Percentiles rank a stretch among this genome's conserved stretches.
phyloP scores from a whole-genome alignment of 1,140 invertebrate genomes.

The Ceratosolen fusciceps region DNA sequence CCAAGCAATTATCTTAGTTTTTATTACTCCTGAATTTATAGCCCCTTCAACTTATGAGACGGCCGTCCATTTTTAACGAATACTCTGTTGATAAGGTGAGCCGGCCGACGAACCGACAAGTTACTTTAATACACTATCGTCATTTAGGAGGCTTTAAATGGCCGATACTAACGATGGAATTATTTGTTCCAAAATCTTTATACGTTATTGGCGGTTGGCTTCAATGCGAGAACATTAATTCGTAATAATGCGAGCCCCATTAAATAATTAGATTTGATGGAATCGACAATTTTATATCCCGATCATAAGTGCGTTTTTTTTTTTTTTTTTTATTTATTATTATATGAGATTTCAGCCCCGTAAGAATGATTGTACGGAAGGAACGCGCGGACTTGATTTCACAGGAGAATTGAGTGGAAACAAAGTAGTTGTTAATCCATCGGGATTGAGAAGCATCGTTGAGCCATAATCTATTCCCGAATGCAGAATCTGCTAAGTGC shows the following conservation, averaged over 20 bases:
- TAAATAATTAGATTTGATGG: too few species aligned
- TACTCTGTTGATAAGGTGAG: background rate
- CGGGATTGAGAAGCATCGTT: background rate
- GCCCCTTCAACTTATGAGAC: background rate
- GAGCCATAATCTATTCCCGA: conserved; percentile 29
- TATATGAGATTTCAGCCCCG: too few species aligned
- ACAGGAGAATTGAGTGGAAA: conserved; percentile 5
- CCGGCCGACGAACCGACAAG: background rate
- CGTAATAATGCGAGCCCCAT: too few species aligned
- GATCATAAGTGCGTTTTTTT: too few species aligned
- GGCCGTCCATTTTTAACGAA: background rate
- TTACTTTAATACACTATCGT: background rate
- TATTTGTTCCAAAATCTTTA: too few species aligned
- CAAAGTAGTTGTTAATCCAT: conserved; percentile 44
- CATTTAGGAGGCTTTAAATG: background rate
- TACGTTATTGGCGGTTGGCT: too few species aligned
- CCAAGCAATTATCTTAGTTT: background rate
- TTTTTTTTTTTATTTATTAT: too few species aligned
- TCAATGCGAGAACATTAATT: too few species aligned
- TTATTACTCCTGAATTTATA: background rate
- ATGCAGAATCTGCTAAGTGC: conserved; percentile 41
- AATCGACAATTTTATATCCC: too few species aligned
- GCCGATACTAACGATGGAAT: too few species aligned
- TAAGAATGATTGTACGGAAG: background rate
- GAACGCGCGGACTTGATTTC: too few species aligned